Evolutionary conservation across 2,888 invertebrate genomes (phyloP).

Genomic region (Hydrotaea cyrtoneurina): DNA sequence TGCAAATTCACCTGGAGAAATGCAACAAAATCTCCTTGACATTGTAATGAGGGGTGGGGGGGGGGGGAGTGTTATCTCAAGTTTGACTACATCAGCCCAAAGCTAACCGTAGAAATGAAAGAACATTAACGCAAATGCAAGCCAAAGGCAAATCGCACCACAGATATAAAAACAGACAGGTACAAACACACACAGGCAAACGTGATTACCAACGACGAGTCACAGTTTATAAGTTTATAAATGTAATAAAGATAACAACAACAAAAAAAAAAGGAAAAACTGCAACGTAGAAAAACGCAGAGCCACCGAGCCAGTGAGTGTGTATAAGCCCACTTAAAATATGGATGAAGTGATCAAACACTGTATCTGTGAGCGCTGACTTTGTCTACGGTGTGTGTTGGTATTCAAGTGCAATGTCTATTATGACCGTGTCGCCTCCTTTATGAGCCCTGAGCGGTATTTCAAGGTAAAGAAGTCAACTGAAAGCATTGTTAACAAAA

Average conservation of each 20-base stretch:
- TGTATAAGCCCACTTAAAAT: too few species aligned
- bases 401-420: background rate
- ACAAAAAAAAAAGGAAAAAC: too few species aligned
- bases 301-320: background rate
- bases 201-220: too few species aligned
- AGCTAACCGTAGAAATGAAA: background rate
- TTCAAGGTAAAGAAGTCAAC: conserved; percentile 10
- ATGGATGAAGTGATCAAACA: too few species aligned
- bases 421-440: background rate
- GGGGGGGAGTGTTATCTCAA: conserved; percentile 19
- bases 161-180: too few species aligned
- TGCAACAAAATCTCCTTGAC: background rate
- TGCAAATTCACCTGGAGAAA: background rate
- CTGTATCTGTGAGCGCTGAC: too few species aligned
- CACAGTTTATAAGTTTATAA: too few species aligned
- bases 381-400: too few species aligned
- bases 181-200: too few species aligned
- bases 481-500: conserved; percentile 4
- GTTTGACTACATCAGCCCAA: background rate
- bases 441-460: background rate
- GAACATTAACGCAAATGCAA: background rate
- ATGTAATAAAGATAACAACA: too few species aligned
- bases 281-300: too few species aligned
- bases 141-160: background rate
- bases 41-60: background rate